Evolutionary conservation across 2,888 invertebrate genomes (phyloP).

Genomic region (Synanthedon tipuliformis): DNA sequence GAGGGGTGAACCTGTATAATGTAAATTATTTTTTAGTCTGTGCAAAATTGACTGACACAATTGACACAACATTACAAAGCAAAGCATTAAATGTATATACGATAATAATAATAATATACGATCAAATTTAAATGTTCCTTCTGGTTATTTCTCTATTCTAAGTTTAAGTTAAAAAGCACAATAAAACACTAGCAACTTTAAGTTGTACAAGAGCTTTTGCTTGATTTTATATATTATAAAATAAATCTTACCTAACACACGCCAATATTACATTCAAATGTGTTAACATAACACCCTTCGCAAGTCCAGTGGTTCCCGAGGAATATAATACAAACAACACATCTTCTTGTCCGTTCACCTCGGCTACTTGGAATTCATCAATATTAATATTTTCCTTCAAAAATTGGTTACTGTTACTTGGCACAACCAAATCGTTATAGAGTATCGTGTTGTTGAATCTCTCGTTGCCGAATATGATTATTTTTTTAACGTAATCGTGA

Average conservation of each 20-base stretch:
- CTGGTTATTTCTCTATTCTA: too few relatives aligned
- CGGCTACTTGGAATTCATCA: constrained; percentile 28
- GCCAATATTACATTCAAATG: constrained; percentile 32
- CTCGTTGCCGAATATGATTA: constrained; percentile 34
- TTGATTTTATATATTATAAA: too few relatives aligned
- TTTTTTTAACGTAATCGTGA: constrained; percentile 20
- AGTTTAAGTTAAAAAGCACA: too few relatives aligned
- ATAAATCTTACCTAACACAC: constrained; percentile 23
- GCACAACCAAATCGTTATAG: constrained; percentile 26
- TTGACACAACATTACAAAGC: too few relatives aligned
- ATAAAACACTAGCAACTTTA: too few relatives aligned
- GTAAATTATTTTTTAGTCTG: too few relatives aligned
- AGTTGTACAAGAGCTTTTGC: too few relatives aligned
- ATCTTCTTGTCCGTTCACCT: constrained; percentile 33
- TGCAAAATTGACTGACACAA: too few relatives aligned
- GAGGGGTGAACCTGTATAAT: background rate
- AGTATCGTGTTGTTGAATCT: constrained; percentile 14
- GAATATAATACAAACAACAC: constrained; percentile 40
- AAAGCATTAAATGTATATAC: too few relatives aligned
- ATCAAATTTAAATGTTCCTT: too few relatives aligned
- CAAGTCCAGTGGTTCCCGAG: constrained; percentile 51
- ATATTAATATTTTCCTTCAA: constrained; percentile 21
- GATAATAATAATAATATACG: too few relatives aligned
- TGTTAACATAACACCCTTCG: constrained; percentile 48
- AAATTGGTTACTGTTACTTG: constrained; percentile 1